Evolutionary conservation across 1,140 invertebrate genomes (phyloP), one percentile per base, ranked within the genome.

Genomic region (Drosophila micromelanica): DNA sequence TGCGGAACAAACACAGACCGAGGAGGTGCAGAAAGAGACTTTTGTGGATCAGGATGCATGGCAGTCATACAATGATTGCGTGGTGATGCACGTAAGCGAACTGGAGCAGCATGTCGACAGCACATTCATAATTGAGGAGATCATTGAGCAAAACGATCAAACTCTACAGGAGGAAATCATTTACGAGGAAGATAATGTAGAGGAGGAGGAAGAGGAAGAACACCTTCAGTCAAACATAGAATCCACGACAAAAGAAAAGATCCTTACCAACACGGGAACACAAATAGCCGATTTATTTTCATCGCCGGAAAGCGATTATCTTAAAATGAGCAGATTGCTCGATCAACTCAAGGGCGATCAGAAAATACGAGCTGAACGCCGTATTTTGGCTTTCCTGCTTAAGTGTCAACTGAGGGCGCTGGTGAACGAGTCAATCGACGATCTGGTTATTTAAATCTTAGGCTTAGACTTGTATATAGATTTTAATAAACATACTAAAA

Each of bases 361-460:
- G 13, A 57, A 67, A 7, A n/a, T 40, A 2, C 37, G 67, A 0
- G 76, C 78, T 0, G 90, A 91, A 15, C 81, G 90, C 11, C 67
- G 90, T 1, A 80, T 91, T n/a, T 40, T 82, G 23, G 90, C 85
- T 1, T 91, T 84, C 6, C 42, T 78, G n/a, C 86, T 91, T 9
- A 91, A 91, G 49, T 91, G 90, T 13, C 90, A 91, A 23, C 42
- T 91, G 23, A 55, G 90, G 51, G 48, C 85, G 1, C 13, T 91
- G 20, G 54, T 75, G 5, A 60, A 79, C 49, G 72, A 91, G 51
- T 57, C 72, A 15, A 75, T 76, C 30, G 75, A 87, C 13, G 81
- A 91, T 54, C 38, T 91, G 1, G 15, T 38, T 43, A 55, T 91
- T 20, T 89, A 77, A 54, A 37, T 63, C 35, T 42, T 57, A 43